Base-by-base conservation (phyloP, 2,113 vertebrate genomes). In the Asarcornis scutulata region DNA sequence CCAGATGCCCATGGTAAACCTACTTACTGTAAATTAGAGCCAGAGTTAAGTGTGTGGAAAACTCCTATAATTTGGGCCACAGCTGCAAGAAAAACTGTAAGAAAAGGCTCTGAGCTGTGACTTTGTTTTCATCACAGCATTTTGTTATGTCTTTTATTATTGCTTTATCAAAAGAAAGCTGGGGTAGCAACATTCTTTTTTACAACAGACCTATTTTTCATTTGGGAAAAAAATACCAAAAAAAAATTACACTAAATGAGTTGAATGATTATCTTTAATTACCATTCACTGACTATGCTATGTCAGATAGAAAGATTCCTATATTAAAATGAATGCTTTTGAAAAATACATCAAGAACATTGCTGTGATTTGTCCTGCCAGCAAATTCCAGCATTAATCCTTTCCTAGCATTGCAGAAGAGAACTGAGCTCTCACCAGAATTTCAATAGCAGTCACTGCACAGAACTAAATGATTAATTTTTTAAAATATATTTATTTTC, bases 261-360 rank as follows among this genome's bases (percentile, higher is more conserved):
- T 90, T 81, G 71, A 96, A 95, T 89, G 56, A 97, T 96, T 96
- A 93, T 53, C 50, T 97, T 96, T 92, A 96, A 95, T 96, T 93
- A 72, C 73, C 64, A 69, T 81, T 94, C 63, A 88, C 89, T 95
- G 84, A 80, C 63, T 90, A 91, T 89, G 64, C 40, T 78, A 53
- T 73, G 58, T 82, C 79, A 93, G 88, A 95, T 88, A 96, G 86
- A 95, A 92, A 83, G 73, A 92, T 95, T 92, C 81, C 52, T 93
- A 31, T 96, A 76, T 91, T 96, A 81, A 96, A 94, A 93, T 38
- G 40, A 93, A 96, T 46, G 79, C 88, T 96, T 96, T 96, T 93
- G 83, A 96, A 97, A 96, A 96, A 95, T 94, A 95, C 90, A 95
- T 96, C 88, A 96, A 95, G 93, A 53, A 53, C 38, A 38, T 95